phyloP scores from a whole-genome alignment of 2,113 vertebrate species.

The Natator depressus region DNA sequence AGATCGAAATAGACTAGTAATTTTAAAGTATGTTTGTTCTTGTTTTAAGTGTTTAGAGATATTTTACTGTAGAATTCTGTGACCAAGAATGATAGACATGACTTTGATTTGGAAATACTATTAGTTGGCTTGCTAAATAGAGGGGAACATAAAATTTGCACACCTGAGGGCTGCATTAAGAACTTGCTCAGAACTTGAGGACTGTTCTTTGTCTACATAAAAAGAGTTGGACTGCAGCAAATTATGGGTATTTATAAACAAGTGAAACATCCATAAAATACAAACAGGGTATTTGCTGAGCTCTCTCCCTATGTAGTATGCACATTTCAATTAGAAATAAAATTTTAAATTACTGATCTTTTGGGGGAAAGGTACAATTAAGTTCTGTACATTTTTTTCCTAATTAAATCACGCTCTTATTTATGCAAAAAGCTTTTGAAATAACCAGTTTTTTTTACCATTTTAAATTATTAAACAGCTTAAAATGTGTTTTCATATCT shows the following conservation, averaged over 20 bases:
- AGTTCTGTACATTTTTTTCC: not conserved
- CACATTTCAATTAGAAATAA: not conserved
- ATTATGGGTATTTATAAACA: not conserved
- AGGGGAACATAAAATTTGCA: not conserved
- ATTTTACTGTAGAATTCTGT: not conserved
- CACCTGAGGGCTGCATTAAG: not conserved
- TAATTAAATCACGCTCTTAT: not conserved
- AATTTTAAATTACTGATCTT: not conserved
- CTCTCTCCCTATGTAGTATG: rapidly evolving
- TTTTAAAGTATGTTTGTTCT: not conserved
- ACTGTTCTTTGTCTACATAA: not conserved
- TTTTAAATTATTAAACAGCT: not conserved
- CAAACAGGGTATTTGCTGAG: not conserved
- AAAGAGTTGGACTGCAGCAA: not conserved
- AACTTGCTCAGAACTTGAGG: not conserved
- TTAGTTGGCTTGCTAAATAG: not conserved
- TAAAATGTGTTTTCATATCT: not conserved
- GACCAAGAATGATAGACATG: not conserved
- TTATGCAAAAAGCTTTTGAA: not conserved
- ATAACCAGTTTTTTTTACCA: not conserved
- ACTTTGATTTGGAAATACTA: not conserved
- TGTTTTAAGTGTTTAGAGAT: not conserved
- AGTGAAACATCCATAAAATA: not conserved
- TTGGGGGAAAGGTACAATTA: not conserved
- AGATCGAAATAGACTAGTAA: not conserved